These are phyloP conservation scores for Schizopygopsis pylzovi DNA, from an alignment of 2,797 vertebrate species.

Conservation along the genomic window DNA sequence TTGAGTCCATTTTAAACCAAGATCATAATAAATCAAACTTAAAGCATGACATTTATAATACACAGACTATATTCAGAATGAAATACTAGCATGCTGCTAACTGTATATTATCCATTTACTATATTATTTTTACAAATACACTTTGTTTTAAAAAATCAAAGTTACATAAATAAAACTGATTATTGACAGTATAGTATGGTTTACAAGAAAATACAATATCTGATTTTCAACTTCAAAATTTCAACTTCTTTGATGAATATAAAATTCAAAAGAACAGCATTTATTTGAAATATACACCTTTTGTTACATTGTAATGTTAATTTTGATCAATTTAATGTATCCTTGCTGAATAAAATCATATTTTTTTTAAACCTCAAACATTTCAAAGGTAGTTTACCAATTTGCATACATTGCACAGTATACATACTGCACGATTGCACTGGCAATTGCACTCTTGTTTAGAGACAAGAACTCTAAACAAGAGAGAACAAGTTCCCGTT, in stretches of 20 bases:
- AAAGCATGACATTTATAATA: neutral
- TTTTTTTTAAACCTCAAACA: neutral
- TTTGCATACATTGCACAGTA: neutral
- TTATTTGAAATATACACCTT: neutral
- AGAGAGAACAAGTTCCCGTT: neutral
- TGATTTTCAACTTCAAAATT: too few relatives aligned
- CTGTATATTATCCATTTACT: neutral
- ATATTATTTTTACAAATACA: too few relatives aligned
- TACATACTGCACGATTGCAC: neutral
- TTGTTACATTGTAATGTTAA: neutral
- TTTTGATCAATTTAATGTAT: neutral
- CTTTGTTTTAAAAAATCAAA: neutral
- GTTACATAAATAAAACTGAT: neutral
- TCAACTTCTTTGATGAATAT: neutral
- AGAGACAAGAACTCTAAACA: constrained; percentile 9
- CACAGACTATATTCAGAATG: neutral
- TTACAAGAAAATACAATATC: too few relatives aligned
- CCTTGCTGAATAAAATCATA: neutral
- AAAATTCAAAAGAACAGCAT: too few relatives aligned
- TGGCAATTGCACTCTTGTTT: too few relatives aligned
- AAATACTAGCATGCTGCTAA: neutral
- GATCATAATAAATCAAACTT: neutral
- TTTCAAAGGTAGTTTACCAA: neutral
- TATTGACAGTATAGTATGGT: too few relatives aligned
- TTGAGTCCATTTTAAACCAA: neutral